These are phyloP conservation scores for Saguinus imperator DNA, from an alignment of 2,113 vertebrate species.

Conservation along the genomic window DNA sequence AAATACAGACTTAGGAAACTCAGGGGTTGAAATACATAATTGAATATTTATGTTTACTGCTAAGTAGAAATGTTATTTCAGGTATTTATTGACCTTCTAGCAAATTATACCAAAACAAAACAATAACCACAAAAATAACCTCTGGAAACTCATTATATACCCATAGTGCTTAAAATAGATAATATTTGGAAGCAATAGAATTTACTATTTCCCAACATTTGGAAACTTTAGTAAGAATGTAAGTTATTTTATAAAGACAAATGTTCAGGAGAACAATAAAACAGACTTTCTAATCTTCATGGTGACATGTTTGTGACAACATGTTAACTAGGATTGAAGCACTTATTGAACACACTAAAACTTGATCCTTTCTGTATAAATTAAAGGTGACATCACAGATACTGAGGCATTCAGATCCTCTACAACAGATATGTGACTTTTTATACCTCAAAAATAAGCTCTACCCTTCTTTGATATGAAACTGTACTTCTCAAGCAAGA, in stretches of 20 bases:
- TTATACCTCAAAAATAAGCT: background rate
- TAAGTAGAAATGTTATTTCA: no score
- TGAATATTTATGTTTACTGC: background rate
- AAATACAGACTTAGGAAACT: background rate
- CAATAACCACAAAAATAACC: background rate
- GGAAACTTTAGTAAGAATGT: background rate
- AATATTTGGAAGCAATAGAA: background rate
- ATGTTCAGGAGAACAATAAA: background rate
- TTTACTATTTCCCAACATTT: background rate
- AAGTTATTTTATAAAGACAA: background rate
- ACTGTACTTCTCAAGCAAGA: background rate
- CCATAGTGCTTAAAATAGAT: background rate
- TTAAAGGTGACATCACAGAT: background rate
- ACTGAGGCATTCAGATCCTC: background rate
- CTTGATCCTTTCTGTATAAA: background rate
- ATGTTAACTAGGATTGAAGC: background rate
- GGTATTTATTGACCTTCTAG: no score
- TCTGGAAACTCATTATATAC: background rate
- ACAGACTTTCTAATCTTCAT: background rate
- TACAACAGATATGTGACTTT: background rate
- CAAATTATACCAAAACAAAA: background rate
- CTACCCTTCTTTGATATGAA: background rate
- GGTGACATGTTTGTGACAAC: background rate
- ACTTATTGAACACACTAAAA: background rate
- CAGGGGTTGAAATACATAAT: background rate